Percentiles rank a stretch among this genome's conserved stretches.
Conservation (phyloP, 2,797 vertebrate species). For the Gallinago solitaria region DNA sequence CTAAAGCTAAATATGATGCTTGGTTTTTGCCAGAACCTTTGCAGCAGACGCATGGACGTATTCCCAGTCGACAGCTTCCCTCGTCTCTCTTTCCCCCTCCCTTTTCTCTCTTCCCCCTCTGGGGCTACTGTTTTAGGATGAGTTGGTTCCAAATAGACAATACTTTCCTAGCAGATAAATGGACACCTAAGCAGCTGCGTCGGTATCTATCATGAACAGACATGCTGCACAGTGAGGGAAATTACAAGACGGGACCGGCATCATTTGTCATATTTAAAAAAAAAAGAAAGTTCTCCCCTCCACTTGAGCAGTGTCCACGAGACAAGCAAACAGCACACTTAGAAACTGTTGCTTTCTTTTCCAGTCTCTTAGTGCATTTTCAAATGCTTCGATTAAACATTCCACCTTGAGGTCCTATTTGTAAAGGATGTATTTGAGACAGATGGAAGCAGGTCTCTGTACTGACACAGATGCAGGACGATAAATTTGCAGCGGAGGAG, state of each 20-base stretch:
- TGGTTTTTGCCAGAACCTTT: slow-evolving; percentile 30
- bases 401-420: neutral
- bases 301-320: neutral
- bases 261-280: slow-evolving; percentile 54
- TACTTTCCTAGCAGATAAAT: slow-evolving; percentile 61
- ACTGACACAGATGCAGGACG: slow-evolving; percentile 15
- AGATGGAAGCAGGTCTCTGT: slow-evolving; percentile 21
- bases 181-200: slow-evolving; percentile 48
- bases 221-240: slow-evolving; percentile 34
- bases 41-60: neutral
- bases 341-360: neutral
- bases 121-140: slow-evolving; percentile 39
- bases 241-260: slow-evolving; percentile 29
- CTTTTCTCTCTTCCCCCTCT: neutral
- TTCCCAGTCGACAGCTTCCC: slow-evolving; percentile 27
- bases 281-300: neutral
- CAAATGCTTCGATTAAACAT: neutral
- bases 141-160: slow-evolving; percentile 56
- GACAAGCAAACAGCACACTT: neutral
- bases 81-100: neutral
- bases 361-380: neutral
- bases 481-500: neutral
- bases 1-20: neutral
- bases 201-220: slow-evolving; percentile 68
- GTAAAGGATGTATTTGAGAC: neutral